Conservation (phyloP, 1,140 invertebrate genomes). For the Trachymyrmex septentrionalis region DNA sequence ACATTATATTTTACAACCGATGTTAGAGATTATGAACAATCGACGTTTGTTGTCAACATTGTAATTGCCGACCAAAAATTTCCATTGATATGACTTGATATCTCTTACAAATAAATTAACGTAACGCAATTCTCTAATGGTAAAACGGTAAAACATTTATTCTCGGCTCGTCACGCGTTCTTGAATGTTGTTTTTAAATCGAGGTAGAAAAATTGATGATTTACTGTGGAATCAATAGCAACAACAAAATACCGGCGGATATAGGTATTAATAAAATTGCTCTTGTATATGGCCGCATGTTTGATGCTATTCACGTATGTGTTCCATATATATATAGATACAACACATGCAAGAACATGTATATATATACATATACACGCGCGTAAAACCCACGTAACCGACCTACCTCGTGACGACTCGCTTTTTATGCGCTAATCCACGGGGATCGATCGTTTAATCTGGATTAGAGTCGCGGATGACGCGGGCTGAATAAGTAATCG, state of each 20-base stretch:
- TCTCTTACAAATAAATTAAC: constrained; percentile 38
- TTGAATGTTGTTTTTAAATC: constrained; percentile 33
- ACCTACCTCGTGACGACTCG: constrained; percentile 50
- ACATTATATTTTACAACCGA: neutral
- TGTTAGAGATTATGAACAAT: neutral
- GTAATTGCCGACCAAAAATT: constrained; percentile 2
- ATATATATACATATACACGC: neutral
- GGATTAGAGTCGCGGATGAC: constrained; percentile 78
- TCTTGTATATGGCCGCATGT: no score
- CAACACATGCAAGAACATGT: neutral
- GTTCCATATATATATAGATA: neutral
- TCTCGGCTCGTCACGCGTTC: constrained; percentile 10
- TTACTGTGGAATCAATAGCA: constrained; percentile 17
- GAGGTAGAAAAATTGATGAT: constrained; percentile 21
- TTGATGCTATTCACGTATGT: neutral
- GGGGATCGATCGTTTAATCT: constrained; percentile 77
- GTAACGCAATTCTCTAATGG: neutral
- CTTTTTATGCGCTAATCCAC: constrained; percentile 77
- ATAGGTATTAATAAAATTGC: constrained; percentile 49
- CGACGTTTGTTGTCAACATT: neutral
- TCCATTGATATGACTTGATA: constrained; percentile 29
- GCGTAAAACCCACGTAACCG: constrained; percentile 24
- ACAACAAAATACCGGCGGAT: constrained; percentile 5
- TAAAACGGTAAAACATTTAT: constrained; percentile 32
- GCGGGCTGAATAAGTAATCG: constrained; percentile 76